Evolutionary conservation across 2,888 invertebrate genomes (phyloP), one percentile per base, ranked within the genome.

Genomic region (Lasioglossum villosulum): DNA sequence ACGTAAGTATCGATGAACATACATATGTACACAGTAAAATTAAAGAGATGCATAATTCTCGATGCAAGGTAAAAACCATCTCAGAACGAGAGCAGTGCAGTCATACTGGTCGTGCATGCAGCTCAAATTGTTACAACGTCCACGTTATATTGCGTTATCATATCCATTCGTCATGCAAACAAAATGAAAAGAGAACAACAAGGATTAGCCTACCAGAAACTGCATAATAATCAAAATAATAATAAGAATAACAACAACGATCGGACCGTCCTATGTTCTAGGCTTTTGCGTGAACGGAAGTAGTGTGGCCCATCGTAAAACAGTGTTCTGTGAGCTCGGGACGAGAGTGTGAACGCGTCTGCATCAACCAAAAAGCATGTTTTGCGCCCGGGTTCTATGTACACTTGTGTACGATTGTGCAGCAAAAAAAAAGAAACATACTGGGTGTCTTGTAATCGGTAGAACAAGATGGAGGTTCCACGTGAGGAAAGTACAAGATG

Each of bases 41-140:
- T 93, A 94, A 92, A 94, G 92, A 93, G 92, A 93, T 93, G 93
- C 93, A 91, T 92, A 92, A 92, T 92, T 91, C 82, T 90, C 74
- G 82, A 91, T 88, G 89, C 88, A 90, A 86, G 68, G 68, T 68
- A 68, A 84, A 75, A 84, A 79, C 83, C 86, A 89, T 87, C 80
- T 82, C 48, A 83, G 80, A 82, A 85, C 59, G 73, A 75, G 83
- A 73, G 48, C 82, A 88, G 90, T 91, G 90, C 90, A 91, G 77
- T 91, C 82, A 84, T 85, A 86, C 78, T 85, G 73, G 78, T 84
- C 82, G 78, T 89, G 56, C 56, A 92, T 92, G 91, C 92, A 91
- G 73, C 79, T 86, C 75, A 77, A 80, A 82, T 75, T 88, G 85
- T 91, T 88, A 89, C 78, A 79, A 66, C 77, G 83, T 73, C 70